Evolutionary conservation across 92 coral and sea anemone species (phyloP), one percentile per base, ranked within the genome.

Genomic region (Epizoanthus scotinus): DNA sequence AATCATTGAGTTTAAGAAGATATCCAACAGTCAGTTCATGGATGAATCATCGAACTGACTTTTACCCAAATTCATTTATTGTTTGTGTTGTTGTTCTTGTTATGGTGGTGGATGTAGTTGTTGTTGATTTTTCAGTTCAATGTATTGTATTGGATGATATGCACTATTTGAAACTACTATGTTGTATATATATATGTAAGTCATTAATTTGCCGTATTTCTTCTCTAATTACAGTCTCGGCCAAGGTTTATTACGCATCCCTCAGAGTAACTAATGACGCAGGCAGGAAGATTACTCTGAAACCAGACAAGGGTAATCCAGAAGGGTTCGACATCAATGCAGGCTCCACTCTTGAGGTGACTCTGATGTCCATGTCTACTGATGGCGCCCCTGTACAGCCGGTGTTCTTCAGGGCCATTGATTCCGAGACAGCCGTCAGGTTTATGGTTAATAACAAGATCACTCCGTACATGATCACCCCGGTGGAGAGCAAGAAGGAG

Each of bases 341-440:
- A 3, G 86, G 91, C 78, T 93, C 96, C 28, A 91, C 98, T 67
- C 87, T 93, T 77, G 95, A 95, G 90, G 97, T 95, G 82, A 90
- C 90, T 26, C 83, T 95, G 5, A 95, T 95, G 95, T 95, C 98
- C 22, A 95, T 95, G 98, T 93, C 98, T 18, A 95, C 98, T 12
- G 98, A 95, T 40, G 91, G 92, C 19, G 91, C 89, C 10, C 90
- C 98, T 0, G 87, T 91, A 18, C 88, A 78, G 59, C 99, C 99
- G 8, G 99, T 96, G 21, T 61, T 79, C 64, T 93, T 96, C 83
- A 89, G 79, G 20, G 99, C 99, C 34, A 80, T 79, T 40, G 99
- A 96, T 82, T 86, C 87, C 3, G 85, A 90, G 60, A 89, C 99
- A 4, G 84, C 87, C 8, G 87, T 78, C 2, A 84, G 83, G 47